Conservation (phyloP, 2,888 invertebrate genomes). For the Spisula solida region DNA sequence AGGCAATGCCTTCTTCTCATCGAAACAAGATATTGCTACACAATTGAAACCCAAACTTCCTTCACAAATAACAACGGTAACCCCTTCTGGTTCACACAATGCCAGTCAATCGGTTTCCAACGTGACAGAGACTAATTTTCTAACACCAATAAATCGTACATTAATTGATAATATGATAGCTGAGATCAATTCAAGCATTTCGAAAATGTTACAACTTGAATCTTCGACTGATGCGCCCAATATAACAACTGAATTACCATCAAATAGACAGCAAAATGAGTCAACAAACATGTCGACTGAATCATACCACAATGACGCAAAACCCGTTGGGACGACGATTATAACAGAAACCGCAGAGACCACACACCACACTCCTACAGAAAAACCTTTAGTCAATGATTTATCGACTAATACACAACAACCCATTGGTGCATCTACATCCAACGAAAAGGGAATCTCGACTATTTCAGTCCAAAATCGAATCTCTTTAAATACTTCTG, state of each 20-base stretch:
- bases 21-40: not conserved
- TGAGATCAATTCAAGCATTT: not conserved
- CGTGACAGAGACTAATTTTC: not conserved
- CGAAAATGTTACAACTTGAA: too few species aligned
- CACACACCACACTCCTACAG: not conserved
- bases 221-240: too few species aligned
- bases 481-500: too few species aligned
- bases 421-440: not conserved
- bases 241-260: too few species aligned
- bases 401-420: not conserved
- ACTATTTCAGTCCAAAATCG: too few species aligned
- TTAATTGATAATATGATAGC: not conserved
- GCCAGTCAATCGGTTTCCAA: too few species aligned
- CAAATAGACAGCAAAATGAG: not conserved
- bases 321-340: not conserved
- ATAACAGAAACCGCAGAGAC: not conserved
- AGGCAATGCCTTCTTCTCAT: not conserved
- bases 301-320: not conserved
- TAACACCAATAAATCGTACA: not conserved
- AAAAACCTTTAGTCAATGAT: not conserved
- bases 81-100: not conserved
- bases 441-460: too few species aligned
- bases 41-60: not conserved
- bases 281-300: not conserved
- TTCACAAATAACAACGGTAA: not conserved